phyloP scores from a whole-genome alignment of 2,797 vertebrate genomes.

The Sarcophilus harrisii region DNA sequence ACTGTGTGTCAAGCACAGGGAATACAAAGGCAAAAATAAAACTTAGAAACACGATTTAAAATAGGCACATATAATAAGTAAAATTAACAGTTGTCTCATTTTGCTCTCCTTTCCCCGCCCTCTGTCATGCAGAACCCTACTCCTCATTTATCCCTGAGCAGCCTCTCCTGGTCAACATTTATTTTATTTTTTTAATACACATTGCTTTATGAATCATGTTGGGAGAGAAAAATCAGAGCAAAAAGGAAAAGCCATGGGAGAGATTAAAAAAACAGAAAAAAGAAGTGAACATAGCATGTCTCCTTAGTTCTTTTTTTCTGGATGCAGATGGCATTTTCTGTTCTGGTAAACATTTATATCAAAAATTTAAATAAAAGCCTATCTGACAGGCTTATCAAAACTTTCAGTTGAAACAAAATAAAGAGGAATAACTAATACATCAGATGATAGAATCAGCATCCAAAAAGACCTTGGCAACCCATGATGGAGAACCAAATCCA shows the following conservation, averaged over 20 bases:
- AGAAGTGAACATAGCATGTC: too few relatives aligned
- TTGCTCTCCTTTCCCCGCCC: neutral
- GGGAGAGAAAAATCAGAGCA: too few relatives aligned
- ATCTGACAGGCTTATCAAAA: neutral
- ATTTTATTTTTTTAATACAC: neutral
- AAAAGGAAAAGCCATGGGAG: too few relatives aligned
- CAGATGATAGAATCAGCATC: neutral
- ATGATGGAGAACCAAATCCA: neutral
- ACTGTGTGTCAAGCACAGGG: neutral
- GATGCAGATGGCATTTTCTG: neutral
- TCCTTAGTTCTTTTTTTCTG: too few relatives aligned
- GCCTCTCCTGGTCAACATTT: neutral
- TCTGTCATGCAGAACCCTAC: neutral
- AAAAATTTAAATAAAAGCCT: neutral
- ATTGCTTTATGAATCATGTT: too few relatives aligned
- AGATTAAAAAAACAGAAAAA: too few relatives aligned
- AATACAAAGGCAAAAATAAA: neutral
- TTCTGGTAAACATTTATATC: neutral
- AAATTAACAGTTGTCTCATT: neutral
- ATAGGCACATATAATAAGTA: neutral
- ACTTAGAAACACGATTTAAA: neutral
- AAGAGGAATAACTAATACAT: neutral
- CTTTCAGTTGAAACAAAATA: neutral
- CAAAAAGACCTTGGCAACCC: neutral
- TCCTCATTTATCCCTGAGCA: neutral